phyloP scores from a whole-genome alignment of 2,113 vertebrate genomes.

The Charadrius vociferus region DNA sequence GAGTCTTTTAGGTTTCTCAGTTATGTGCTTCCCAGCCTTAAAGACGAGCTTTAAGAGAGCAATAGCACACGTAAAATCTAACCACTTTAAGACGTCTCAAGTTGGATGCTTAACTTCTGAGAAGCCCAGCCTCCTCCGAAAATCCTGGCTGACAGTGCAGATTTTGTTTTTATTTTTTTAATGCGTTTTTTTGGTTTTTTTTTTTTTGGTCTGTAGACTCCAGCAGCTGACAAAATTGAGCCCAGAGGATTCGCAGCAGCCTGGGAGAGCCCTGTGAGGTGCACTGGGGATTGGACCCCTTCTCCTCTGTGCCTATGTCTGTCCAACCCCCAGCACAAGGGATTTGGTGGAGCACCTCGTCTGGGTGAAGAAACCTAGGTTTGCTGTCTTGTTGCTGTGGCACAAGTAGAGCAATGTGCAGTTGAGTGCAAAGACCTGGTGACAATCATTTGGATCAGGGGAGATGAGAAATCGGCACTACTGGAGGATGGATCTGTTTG shows the following conservation, averaged over 20 bases:
- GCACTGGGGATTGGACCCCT: rapidly evolving
- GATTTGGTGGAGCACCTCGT: neutral
- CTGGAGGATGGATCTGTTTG: rapidly evolving
- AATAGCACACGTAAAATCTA: neutral
- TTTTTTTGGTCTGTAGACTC: neutral
- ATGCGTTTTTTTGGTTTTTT: no score
- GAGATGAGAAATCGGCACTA: neutral
- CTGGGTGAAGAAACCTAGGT: neutral
- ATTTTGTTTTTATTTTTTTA: neutral
- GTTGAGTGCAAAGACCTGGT: neutral
- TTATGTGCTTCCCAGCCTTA: neutral
- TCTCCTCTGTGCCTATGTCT: rapidly evolving
- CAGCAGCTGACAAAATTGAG: neutral
- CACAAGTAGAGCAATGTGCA: rapidly evolving
- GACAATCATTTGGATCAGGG: rapidly evolving
- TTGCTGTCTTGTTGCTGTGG: neutral
- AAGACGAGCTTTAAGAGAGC: neutral
- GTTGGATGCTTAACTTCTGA: neutral
- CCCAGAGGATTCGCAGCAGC: neutral
- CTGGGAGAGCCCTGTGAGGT: neutral
- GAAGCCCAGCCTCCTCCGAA: neutral
- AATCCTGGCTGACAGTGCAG: neutral
- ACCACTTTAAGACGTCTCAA: rapidly evolving
- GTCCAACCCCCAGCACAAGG: no score
- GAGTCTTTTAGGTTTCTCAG: neutral